Base-by-base conservation (phyloP, 2,113 vertebrate species). In the Chaetorhynchus papuensis region DNA sequence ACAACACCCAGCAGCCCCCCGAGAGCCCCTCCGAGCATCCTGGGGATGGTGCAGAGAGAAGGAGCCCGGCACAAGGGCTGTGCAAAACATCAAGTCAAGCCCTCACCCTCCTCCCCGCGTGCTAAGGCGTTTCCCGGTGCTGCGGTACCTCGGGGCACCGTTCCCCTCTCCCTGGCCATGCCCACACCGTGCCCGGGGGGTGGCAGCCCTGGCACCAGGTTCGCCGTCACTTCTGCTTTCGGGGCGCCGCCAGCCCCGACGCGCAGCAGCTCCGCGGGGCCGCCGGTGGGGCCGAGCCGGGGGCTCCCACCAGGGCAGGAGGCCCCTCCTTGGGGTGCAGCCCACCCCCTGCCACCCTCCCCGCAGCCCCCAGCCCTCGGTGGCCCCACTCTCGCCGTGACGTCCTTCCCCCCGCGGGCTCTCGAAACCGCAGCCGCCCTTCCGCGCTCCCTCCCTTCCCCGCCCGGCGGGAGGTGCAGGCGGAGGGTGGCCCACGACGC, bases 141-240 rank as follows among this genome's bases (percentile, higher is more conserved):
- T 28, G 57, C 26, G 31, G 19, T 7, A 10, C 30, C 53, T 45
- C 13, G 2, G 52, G 17, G 33, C 56, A 35, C 27, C 37, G 3
- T 19, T 57, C 7, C 10, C 19, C 50, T 13, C 18, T 33, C 44
- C 70, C n/a, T 16, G 28, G 42, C 80, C 64, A 0, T 74, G 60
- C 57, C 83, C 78, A 24, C 74, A 5, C 45, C 6, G 11, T 75
- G 66, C 75, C 69, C 5, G 1, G 19, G 26, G 10, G 30, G 14
- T 61, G 89, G 74, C 78, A 78, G 75, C 60, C 45, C 83, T 37
- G 83, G 70, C 80, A 88, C 76, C 57, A 26, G 44, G 47, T 94
- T 86, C 27, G 52, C 85, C 33, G 1, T 75, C 94, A 71, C 94
- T 94, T 92, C 92, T 95, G 79, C 94, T 90, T 94, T 92, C 2